Percentiles rank a stretch among this genome's conserved stretches.
These are phyloP conservation scores for Ictidomys tridecemlineatus DNA, from an alignment of 2,113 vertebrate genomes.

Conservation along the genomic window DNA sequence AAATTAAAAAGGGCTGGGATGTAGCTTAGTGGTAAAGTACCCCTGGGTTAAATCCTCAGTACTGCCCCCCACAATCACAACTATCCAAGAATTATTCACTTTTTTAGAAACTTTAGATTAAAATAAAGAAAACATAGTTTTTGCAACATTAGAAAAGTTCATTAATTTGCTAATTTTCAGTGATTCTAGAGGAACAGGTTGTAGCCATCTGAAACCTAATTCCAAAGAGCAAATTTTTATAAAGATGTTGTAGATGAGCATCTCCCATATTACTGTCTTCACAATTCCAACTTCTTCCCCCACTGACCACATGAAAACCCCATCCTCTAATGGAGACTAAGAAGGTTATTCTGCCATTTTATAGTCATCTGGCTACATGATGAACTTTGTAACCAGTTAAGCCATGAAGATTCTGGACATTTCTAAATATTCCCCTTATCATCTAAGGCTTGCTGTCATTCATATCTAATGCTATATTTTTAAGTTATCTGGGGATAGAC, in stretches of 20 bases:
- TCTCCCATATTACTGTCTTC: neutral
- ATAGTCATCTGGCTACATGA: neutral
- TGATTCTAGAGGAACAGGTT: neutral
- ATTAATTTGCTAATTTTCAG: neutral
- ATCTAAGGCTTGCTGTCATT: neutral
- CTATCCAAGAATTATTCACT: neutral
- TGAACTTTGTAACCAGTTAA: neutral
- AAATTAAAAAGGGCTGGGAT: too few species aligned
- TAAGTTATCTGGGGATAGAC: too few species aligned
- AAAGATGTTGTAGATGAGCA: neutral
- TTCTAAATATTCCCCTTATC: neutral
- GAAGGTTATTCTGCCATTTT: neutral
- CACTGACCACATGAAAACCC: neutral
- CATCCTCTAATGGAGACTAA: neutral
- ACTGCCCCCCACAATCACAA: neutral
- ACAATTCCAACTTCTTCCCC: neutral
- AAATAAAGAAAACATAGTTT: neutral
- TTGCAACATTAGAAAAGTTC: neutral
- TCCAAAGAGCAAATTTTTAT: neutral
- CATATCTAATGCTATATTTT: neutral
- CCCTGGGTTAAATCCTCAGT: too few species aligned
- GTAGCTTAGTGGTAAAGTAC: too few species aligned
- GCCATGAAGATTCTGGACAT: neutral
- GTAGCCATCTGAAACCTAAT: neutral
- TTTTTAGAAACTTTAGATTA: conserved; percentile 8